These are phyloP conservation scores for Gnathonemus echidnorhynchus DNA, from an alignment of 2,113 vertebrate genomes.

Conservation along the genomic window DNA sequence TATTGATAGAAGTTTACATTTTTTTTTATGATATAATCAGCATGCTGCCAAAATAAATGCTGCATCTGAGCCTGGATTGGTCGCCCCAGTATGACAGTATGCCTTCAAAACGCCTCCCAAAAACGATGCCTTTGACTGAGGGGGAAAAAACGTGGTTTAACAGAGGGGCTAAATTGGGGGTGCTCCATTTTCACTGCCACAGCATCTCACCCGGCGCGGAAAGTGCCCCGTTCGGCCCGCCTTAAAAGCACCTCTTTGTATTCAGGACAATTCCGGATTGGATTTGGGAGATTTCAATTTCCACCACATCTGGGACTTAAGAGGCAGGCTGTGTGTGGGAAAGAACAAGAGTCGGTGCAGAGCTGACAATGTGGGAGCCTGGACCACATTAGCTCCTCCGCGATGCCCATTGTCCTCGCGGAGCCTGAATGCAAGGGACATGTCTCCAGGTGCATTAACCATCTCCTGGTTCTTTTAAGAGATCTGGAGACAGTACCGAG, in stretches of 20 bases:
- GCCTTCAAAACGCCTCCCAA: not conserved
- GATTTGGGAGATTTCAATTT: constrained; percentile 43
- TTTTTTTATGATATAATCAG: not conserved
- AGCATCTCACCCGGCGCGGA: not conserved
- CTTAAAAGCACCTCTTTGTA: constrained; percentile 33
- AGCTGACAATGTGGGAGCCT: constrained; percentile 27
- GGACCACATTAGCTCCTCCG: constrained; percentile 40
- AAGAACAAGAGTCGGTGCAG: constrained; percentile 19
- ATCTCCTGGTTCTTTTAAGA: constrained; percentile 27
- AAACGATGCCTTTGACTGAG: not conserved
- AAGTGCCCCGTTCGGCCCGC: constrained; percentile 16
- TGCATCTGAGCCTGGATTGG: not conserved
- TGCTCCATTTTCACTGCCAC: not conserved
- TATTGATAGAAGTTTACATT: not conserved
- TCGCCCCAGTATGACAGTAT: not conserved
- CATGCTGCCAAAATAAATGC: not conserved
- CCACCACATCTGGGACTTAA: constrained; percentile 37
- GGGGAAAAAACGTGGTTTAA: not conserved
- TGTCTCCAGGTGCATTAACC: constrained; percentile 31
- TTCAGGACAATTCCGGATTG: constrained; percentile 31
- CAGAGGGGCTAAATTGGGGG: constrained; percentile 11
- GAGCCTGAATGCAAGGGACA: constrained; percentile 22
- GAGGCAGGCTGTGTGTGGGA: constrained; percentile 12
- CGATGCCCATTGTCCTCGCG: constrained; percentile 33
- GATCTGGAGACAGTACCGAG: constrained; percentile 13